Conservation (phyloP, 2,113 vertebrate species). For the Mesembrinibis cayennensis region DNA sequence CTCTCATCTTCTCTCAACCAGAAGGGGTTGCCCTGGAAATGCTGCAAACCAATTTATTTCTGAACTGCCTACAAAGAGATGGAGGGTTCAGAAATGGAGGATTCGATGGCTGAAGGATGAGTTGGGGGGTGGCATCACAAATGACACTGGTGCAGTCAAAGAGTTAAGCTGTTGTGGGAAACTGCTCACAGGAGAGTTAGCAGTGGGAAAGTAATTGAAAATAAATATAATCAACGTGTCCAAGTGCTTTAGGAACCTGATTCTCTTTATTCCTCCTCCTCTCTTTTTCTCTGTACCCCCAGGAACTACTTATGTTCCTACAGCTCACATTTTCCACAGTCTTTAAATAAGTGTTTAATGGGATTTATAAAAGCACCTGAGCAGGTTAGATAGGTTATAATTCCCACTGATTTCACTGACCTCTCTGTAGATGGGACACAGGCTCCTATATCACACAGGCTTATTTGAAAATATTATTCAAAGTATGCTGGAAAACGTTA, state of each 20-base stretch:
- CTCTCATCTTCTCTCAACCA: not conserved
- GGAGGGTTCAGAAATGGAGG: not conserved
- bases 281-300: not conserved
- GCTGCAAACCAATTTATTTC: not conserved
- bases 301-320: not conserved
- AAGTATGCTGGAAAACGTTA: not conserved
- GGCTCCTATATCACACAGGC: not conserved
- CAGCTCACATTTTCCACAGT: not conserved
- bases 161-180: not conserved
- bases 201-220: not conserved
- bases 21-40: not conserved
- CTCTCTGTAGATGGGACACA: not conserved
- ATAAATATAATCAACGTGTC: not conserved
- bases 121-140: not conserved
- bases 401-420: constrained; percentile 43
- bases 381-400: constrained; percentile 43
- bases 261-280: not conserved
- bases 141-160: not conserved
- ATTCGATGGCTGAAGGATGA: not conserved
- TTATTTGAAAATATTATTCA: not conserved
- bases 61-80: not conserved
- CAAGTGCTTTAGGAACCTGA: not conserved
- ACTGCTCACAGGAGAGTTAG: not conserved
- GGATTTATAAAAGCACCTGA: constrained; percentile 54
- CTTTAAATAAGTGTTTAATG: constrained; percentile 40